Conservation (phyloP, 2,113 vertebrate species). For the Acrocephalus arundinaceus region DNA sequence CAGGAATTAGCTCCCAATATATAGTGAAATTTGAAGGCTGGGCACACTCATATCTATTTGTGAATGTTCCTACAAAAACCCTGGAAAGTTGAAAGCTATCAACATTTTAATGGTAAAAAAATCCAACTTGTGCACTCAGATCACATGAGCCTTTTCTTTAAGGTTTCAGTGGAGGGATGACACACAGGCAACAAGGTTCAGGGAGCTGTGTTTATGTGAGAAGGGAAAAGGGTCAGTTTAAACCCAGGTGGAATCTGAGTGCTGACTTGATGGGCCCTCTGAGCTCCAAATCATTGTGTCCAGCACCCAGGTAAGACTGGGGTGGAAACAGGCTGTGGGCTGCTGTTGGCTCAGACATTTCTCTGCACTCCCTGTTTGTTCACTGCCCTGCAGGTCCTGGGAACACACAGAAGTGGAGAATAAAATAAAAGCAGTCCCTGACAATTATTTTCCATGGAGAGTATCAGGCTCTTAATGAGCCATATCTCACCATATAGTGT, state of each 20-base stretch:
- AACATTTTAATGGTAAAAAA: neutral
- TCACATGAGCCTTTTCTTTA: neutral
- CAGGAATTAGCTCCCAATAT: neutral
- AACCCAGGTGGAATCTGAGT: neutral
- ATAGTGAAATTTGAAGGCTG: neutral
- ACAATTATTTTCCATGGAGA: neutral
- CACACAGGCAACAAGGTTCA: neutral
- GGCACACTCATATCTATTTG: neutral
- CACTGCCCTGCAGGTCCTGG: neutral
- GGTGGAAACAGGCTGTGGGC: neutral
- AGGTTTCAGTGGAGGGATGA: neutral
- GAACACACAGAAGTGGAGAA: rapidly evolving
- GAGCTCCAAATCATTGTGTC: neutral
- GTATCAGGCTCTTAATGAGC: neutral
- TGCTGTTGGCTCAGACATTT: neutral
- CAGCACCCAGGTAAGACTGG: neutral
- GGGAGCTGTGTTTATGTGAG: neutral
- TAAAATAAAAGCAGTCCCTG: neutral
- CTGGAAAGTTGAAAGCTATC: neutral
- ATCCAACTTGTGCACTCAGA: neutral
- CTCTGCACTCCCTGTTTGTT: neutral
- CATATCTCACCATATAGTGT: neutral
- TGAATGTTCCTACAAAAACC: neutral
- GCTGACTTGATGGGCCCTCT: neutral
- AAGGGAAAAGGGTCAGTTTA: neutral